Base-by-base conservation (phyloP, 1,140 invertebrate genomes). In the Carposina sasakii region DNA sequence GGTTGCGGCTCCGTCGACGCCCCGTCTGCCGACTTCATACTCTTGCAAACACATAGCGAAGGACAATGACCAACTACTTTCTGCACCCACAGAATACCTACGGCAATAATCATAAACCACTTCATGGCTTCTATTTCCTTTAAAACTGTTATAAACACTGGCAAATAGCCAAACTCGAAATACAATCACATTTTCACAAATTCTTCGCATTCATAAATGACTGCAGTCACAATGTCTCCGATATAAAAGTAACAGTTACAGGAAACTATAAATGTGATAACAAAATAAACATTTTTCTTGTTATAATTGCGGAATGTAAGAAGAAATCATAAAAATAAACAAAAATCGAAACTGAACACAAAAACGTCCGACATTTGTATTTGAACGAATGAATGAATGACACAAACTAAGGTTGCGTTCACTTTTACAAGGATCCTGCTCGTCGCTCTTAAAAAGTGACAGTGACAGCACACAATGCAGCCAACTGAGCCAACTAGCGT, bases 131-230 rank as follows among this genome's bases (percentile, higher is more conserved):
- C 59, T 55, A 53, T 68, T 71, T 72, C 54, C 57, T 53, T 52
- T 67, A 71, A 72, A 73, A 73, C 63, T 48, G 42, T 52, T 52
- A 62, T 63, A 61, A 65, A 62, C 62, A 54, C 74, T 83, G 79
- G 77, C 76, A 83, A 67, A 51, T 71, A 74, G 76, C 76, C 77
- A 79, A 81, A 75, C 66, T 55, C 53, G 49, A 73, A 55, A 63
- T 69, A 70, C 65, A 65, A 75, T 83, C 72, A 74, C 76, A 81
- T 83, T 70, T 79, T 81, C 60, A 72, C 47, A 67, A 69, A 79
- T 68, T 75, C 64, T 62, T 71, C 39, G 47, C 43, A 58, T 63
- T 63, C 52, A 57, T 68, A 57, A 73, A 67, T 69, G 51, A 47
- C 52, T 61, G n/a, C n/a, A 54, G 41, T 44, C 30, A 47, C 46